Conservation (phyloP, 2,797 vertebrate genomes). For the Cossypha heuglini region DNA sequence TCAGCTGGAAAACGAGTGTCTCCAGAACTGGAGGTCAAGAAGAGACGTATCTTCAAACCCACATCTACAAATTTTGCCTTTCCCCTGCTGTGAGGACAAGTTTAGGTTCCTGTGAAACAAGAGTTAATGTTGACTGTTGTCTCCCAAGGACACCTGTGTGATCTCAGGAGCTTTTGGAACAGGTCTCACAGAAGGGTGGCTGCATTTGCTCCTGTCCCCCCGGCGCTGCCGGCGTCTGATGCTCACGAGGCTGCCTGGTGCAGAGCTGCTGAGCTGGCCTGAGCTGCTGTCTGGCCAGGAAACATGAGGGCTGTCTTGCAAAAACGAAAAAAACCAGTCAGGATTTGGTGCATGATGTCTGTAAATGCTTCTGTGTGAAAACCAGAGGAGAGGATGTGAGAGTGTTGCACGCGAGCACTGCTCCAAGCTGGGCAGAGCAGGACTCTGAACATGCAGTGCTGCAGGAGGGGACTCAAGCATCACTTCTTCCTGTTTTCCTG, state of each 20-base stretch:
- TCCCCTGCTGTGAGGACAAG: neutral
- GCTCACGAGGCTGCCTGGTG: fast-evolving
- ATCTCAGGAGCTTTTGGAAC: neutral
- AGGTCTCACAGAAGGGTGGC: neutral
- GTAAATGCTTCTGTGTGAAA: neutral
- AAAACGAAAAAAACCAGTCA: neutral
- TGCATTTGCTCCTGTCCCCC: neutral
- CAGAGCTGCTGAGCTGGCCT: neutral
- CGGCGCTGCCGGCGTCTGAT: fast-evolving
- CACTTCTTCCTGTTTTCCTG: neutral
- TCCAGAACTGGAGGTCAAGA: neutral
- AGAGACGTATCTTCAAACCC: fast-evolving
- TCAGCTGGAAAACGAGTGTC: neutral
- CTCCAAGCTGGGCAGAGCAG: neutral
- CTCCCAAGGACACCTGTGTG: neutral
- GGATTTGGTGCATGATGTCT: neutral
- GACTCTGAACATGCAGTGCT: neutral
- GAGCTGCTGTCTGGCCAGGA: neutral
- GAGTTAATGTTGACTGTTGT: neutral
- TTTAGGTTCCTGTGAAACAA: neutral
- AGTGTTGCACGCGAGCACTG: fast-evolving
- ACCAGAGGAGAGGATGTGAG: fast-evolving
- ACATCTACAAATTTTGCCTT: neutral
- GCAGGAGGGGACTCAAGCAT: neutral
- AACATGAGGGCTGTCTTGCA: neutral